Evolutionary conservation across 1,140 invertebrate genomes (phyloP), one percentile per base, ranked within the genome.

Genomic region (Pseudobourletiella spinata): DNA sequence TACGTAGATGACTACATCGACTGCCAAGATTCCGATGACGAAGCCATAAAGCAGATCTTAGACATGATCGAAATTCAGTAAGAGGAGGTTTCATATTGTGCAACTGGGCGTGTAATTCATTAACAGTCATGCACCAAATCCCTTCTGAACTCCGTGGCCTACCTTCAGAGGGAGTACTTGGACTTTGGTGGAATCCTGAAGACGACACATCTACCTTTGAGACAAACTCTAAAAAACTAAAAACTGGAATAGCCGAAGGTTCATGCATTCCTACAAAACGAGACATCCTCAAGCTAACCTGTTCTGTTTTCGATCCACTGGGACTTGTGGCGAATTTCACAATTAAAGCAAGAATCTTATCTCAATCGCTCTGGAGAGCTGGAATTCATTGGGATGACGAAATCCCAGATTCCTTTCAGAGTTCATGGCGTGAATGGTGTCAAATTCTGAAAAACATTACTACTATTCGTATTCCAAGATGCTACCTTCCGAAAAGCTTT

Each of bases 301-400:
- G 54, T 25, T 58, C 56, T 3, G 14, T 66, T 0, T 70, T 62
- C 52, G 64, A 66, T 42, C 61, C 58, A 30, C 24, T 68, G 1
- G 64, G 63, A 42, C 58, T 59, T 24, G 28, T 70, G 8, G 35
- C 48, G 22, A 56, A 58, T 20, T 59, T 39, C 8, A 48, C 25
- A 4, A 30, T 70, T 15, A 46, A 48, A 22, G 55, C 59, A 6
- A 65, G 60, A 57, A 63, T 67, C 0, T 6, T 70, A 2, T 29
- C 65, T 26, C 63, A 69, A 43, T 43, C 67, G 1, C 24, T 65
- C 42, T 68, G 65, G 66, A 50, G 35, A 30, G 4, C 22, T 1
- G 56, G 59, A n/a, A 32, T 68, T 14, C 60, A 51, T 0, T 68
- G 63, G 62, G 68, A 70, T 51, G 66, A 70, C 3, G 28, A 60